Percentiles rank a stretch among this genome's conserved stretches.
Conservation (phyloP, 2,113 vertebrate species). For the Apodemus speciosus region DNA sequence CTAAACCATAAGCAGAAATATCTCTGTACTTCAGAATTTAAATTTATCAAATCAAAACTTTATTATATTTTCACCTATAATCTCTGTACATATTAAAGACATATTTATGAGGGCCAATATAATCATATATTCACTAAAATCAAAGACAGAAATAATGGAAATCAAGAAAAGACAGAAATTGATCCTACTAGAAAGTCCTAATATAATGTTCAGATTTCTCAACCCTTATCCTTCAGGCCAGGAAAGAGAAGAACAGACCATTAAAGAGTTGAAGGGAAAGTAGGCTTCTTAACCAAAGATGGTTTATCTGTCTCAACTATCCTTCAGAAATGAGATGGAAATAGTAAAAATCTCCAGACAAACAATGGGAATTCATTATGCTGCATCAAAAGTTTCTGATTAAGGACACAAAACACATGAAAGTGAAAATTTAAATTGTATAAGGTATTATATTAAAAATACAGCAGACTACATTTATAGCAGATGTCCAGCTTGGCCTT, state of each 20-base stretch:
- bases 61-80: neutral
- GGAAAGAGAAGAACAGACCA: neutral
- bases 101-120: neutral
- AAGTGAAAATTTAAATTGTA: neutral
- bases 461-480: too few relatives aligned
- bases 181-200: neutral
- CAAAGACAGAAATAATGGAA: neutral
- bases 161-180: neutral
- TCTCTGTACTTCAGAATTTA: neutral
- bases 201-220: neutral
- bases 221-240: neutral
- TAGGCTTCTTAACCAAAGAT: neutral
- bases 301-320: neutral
- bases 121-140: neutral
- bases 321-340: neutral
- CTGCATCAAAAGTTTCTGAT: neutral
- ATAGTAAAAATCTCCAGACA: neutral
- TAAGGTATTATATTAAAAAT: neutral
- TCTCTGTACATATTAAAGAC: neutral
- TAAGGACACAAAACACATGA: neutral
- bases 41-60: neutral
- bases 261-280: neutral
- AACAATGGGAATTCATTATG: neutral
- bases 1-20: neutral
- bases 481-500: too few relatives aligned